These are phyloP conservation scores for Monopis laevigella DNA, from an alignment of 2,888 invertebrate species.

Conservation along the genomic window DNA sequence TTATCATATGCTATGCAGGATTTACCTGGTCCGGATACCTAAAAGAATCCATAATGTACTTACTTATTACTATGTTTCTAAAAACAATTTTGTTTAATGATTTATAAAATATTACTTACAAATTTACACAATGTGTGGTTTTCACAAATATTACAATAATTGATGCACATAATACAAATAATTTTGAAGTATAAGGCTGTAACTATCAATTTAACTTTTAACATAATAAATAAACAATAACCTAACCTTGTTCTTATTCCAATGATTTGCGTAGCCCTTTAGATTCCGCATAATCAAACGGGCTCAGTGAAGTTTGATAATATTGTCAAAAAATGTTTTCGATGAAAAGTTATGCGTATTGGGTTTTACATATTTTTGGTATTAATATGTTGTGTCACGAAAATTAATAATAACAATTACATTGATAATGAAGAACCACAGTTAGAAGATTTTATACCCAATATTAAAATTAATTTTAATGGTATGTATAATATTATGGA, in stretches of 20 bases:
- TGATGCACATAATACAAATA: conserved; percentile 22
- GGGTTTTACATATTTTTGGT: conserved; percentile 4
- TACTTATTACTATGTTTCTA: neutral
- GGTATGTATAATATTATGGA: neutral
- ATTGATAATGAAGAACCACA: neutral
- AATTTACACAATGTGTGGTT: conserved; percentile 46
- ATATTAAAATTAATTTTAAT: conserved; percentile 5
- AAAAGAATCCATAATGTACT: neutral
- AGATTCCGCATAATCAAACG: conserved; percentile 1
- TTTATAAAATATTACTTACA: conserved; percentile 26
- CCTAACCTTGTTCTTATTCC: neutral
- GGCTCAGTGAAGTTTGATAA: neutral
- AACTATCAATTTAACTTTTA: conserved; percentile 42
- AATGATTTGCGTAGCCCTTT: conserved; percentile 5
- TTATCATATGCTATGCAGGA: conserved; percentile 36
- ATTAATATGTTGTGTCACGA: conserved; percentile 3
- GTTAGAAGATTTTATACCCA: neutral
- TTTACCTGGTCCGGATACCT: conserved; percentile 14
- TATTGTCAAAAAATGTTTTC: conserved; percentile 1
- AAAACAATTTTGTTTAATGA: neutral
- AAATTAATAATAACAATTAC: too few species aligned
- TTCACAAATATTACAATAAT: conserved; percentile 42
- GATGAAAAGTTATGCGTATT: neutral
- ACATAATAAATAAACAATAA: conserved; percentile 36
- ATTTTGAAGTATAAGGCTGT: conserved; percentile 27